Evolutionary conservation across 2,113 vertebrate species (phyloP), one percentile per base, ranked within the genome.

Genomic region (Rhineura floridana): DNA sequence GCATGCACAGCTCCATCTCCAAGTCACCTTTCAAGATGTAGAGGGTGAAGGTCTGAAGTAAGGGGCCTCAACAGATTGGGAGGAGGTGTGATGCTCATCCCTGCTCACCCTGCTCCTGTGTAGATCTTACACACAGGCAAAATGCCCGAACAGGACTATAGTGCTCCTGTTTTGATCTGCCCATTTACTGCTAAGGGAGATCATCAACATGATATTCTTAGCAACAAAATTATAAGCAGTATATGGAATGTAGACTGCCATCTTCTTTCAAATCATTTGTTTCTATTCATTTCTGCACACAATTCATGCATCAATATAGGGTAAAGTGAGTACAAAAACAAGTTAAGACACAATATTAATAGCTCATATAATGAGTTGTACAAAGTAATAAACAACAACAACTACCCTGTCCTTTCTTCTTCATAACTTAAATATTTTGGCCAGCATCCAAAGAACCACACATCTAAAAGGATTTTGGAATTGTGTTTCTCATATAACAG

Each of bases 191-290:
- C 80, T 89, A 7, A 3, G 70, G 13, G 33, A 6, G 33, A 55
- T 50, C 25, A 25, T 50, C 63, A 83, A 19, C 82, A 69, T 69
- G 30, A 28, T 39, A 55, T 39, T 59, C n/a, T 89, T 89, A 84
- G 91, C 65, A 59, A 23, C 50, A 70, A 75, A 77, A 82, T 44
- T 69, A n/a, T n/a, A n/a, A n/a, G n/a, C n/a, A n/a, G 6, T 83
- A 92, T 87, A 55, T 81, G 76, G n/a, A 81, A 28, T 8, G 3
- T 30, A 76, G 79, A 46, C 55, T 91, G 46, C 12, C 7, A 81
- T 88, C 62, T 90, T 86, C 85, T 92, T 91, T 94, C 0, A 36
- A 52, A 8, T 84, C 0, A 0, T 46, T 81, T 88, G 63, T 72
- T 88, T 88, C 1, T 36, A 52, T 55, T n/a, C 33, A 25, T 12